Evolutionary conservation across 1,140 invertebrate genomes (phyloP).

Genomic region (Heliconius hermathena): DNA sequence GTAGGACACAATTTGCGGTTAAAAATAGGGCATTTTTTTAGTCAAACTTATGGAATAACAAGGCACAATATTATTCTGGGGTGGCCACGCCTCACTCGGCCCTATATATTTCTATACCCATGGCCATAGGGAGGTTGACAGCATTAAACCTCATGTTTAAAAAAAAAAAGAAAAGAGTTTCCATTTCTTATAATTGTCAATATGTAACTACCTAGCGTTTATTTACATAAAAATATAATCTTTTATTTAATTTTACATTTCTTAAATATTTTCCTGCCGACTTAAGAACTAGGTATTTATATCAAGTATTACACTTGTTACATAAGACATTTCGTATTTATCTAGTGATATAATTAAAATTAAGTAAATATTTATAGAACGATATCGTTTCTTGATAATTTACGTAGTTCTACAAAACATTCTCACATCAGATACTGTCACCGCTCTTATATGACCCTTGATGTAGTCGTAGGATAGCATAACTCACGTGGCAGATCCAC

Average conservation of each 20-base stretch:
- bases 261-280: not conserved
- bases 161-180: not conserved
- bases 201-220: not conserved
- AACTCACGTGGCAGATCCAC: not conserved
- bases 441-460: not conserved
- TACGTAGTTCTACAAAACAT: slow-evolving; percentile 15
- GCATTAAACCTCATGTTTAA: no score
- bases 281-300: not conserved
- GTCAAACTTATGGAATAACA: no score
- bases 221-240: not conserved
- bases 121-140: no score
- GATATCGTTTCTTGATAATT: slow-evolving; percentile 6
- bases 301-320: not conserved
- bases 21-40: no score
- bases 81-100: no score
- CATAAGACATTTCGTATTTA: not conserved
- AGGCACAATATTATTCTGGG: no score
- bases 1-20: no score
- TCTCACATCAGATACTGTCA: not conserved
- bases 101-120: no score
- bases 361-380: slow-evolving; percentile 25
- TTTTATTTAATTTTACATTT: not conserved
- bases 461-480: not conserved
- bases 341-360: slow-evolving; percentile 18
- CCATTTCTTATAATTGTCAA: not conserved